Conservation (phyloP, 1,140 invertebrate species). For the Drosophila orosa region DNA sequence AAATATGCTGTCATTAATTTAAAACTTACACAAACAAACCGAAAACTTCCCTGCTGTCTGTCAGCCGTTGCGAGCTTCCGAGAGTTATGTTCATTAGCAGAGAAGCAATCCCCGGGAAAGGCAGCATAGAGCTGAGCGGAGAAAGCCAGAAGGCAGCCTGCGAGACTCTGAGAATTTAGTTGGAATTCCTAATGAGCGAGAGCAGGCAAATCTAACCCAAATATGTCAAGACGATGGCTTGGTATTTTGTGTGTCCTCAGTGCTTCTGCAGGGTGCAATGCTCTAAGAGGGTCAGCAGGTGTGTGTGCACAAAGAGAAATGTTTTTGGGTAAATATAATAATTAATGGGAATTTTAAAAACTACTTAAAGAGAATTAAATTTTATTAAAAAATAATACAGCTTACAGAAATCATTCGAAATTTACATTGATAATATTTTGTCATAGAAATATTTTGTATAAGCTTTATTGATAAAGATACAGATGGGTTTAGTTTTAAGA, state of each 20-base stretch:
- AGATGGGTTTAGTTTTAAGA: too few species aligned
- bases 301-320: slow-evolving; percentile 22
- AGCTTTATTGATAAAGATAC: too few species aligned
- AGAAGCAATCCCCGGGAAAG: slow-evolving; percentile 50
- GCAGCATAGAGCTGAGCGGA: slow-evolving; percentile 19
- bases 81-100: slow-evolving; percentile 83
- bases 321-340: not conserved
- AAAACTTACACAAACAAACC: slow-evolving; percentile 74
- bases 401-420: too few species aligned
- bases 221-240: slow-evolving; percentile 73
- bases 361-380: too few species aligned
- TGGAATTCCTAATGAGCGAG: slow-evolving; percentile 72
- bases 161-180: slow-evolving; percentile 47
- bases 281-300: slow-evolving; percentile 76
- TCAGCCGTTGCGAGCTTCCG: slow-evolving; percentile 26
- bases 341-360: not conserved
- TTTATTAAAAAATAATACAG: too few species aligned
- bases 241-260: slow-evolving; percentile 63
- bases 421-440: too few species aligned
- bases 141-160: slow-evolving; percentile 4
- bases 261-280: slow-evolving; percentile 63
- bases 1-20: slow-evolving; percentile 82
- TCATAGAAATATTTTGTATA: too few species aligned
- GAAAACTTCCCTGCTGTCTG: slow-evolving; percentile 51
- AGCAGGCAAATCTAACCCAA: slow-evolving; percentile 61